Percentiles rank a stretch among this genome's conserved stretches.
Evolutionary conservation across 2,797 vertebrate species (phyloP).

Genomic region (Trematomus bernacchii): DNA sequence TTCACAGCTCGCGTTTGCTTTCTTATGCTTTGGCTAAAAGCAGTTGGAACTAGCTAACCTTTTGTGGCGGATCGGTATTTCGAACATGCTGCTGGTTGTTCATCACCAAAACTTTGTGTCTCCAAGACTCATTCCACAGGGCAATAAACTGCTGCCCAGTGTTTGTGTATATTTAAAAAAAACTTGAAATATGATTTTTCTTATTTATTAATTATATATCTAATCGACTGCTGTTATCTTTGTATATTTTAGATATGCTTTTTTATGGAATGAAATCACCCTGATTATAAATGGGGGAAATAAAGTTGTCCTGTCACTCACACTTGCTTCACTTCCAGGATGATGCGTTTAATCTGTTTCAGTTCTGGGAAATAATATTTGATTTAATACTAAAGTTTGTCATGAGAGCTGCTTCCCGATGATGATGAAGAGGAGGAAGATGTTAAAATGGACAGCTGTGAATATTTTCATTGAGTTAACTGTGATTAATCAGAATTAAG

Average conservation of each 20-base stretch:
- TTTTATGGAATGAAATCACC: slow-evolving; percentile 51
- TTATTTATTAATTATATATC: slow-evolving; percentile 71
- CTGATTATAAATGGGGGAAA: slow-evolving; percentile 7
- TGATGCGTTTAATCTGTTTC: background rate
- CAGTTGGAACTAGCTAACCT: slow-evolving; percentile 16
- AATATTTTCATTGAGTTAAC: slow-evolving; percentile 3
- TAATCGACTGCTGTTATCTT: slow-evolving; percentile 32
- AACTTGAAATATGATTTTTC: slow-evolving; percentile 51
- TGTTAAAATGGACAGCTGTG: slow-evolving; percentile 2
- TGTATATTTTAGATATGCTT: slow-evolving; percentile 64
- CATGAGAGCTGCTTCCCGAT: background rate
- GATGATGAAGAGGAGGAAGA: slow-evolving; percentile 4
- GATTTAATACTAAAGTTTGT: background rate
- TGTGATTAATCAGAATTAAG: slow-evolving; percentile 1
- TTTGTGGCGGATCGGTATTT: slow-evolving; percentile 40
- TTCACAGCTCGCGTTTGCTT: slow-evolving; percentile 30
- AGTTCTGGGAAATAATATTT: background rate
- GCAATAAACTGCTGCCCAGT: slow-evolving; percentile 31
- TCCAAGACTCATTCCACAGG: slow-evolving; percentile 48
- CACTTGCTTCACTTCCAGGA: background rate
- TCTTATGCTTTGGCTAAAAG: slow-evolving; percentile 52
- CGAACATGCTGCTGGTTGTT: slow-evolving; percentile 50
- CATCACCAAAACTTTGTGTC: slow-evolving; percentile 19
- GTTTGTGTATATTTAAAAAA: slow-evolving; percentile 38
- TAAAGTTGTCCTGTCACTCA: background rate